phyloP scores from a whole-genome alignment of 2,888 invertebrate genomes.

The Troides oblongomaculatus region DNA sequence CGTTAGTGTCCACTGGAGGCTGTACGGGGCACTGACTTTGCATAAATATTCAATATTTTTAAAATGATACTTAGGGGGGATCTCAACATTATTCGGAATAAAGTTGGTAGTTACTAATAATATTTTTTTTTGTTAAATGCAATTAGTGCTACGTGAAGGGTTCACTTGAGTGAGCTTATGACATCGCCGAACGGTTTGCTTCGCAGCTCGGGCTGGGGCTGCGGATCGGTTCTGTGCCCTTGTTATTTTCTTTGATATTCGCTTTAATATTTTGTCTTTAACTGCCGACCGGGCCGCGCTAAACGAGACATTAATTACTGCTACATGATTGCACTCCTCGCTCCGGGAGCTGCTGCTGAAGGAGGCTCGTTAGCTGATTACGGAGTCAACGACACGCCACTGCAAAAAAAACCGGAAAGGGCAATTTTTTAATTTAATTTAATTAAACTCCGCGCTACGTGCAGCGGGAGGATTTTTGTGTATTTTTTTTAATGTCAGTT shows the following conservation, averaged over 20 bases:
- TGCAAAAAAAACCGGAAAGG: not conserved
- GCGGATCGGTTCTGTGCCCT: too few relatives aligned
- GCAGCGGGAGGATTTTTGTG: not conserved
- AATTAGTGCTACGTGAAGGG: too few relatives aligned
- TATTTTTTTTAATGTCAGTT: not conserved
- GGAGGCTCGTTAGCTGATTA: constrained; percentile 28
- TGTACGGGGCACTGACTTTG: too few relatives aligned
- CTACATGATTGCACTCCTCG: constrained; percentile 18
- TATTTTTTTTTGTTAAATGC: too few relatives aligned
- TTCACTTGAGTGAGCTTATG: too few relatives aligned
- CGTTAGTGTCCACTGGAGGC: too few relatives aligned
- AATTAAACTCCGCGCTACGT: not conserved
- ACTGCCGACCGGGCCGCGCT: constrained; percentile 9
- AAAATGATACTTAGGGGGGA: too few relatives aligned
- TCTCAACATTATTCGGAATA: too few relatives aligned
- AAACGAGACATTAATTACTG: constrained; percentile 28
- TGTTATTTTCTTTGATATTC: not conserved
- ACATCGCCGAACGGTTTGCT: too few relatives aligned
- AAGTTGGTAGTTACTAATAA: too few relatives aligned
- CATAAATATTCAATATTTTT: too few relatives aligned
- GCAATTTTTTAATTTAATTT: not conserved
- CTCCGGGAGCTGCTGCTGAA: constrained; percentile 13
- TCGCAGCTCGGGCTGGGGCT: too few relatives aligned
- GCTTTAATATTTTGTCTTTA: constrained; percentile 12
- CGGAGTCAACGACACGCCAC: constrained; percentile 1